Conservation (phyloP, 1,140 invertebrate genomes). For the Euura saliciscinereae region DNA sequence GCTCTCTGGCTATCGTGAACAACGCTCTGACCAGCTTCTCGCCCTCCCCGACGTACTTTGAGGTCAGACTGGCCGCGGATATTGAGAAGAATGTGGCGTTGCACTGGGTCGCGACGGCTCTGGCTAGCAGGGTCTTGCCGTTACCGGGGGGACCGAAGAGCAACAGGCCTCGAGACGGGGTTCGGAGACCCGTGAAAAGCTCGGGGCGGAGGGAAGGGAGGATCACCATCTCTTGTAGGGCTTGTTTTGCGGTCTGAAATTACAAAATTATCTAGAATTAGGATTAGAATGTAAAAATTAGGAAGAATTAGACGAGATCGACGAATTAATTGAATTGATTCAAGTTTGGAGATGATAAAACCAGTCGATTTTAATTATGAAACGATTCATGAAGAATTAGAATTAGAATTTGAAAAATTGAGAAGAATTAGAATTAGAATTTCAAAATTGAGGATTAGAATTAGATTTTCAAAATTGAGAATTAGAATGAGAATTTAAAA, state of each 20-base stretch:
- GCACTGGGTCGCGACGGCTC: slow-evolving; percentile 90
- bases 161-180: slow-evolving; percentile 89
- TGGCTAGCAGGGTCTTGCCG: slow-evolving; percentile 89
- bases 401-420: too few relatives aligned
- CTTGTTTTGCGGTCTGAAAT: slow-evolving; percentile 86
- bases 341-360: not conserved
- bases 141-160: slow-evolving; percentile 96
- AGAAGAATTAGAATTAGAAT: too few relatives aligned
- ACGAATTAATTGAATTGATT: not conserved
- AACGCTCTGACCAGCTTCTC: slow-evolving; percentile 96
- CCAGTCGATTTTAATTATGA: too few relatives aligned
- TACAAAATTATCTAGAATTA: slow-evolving; percentile 17
- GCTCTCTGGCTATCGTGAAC: slow-evolving; percentile 91
- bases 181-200: slow-evolving; percentile 89
- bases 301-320: not conserved
- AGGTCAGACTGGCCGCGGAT: slow-evolving; percentile 96
- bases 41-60: slow-evolving; percentile 97
- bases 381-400: too few relatives aligned
- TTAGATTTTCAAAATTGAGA: too few relatives aligned
- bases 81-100: slow-evolving; percentile 97
- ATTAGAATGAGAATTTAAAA: too few relatives aligned
- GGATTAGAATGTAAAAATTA: not conserved
- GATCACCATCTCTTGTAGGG: slow-evolving; percentile 97
- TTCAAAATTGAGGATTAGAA: too few relatives aligned
- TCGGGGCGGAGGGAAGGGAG: slow-evolving; percentile 93